A percentile compares a stretch with the other conserved stretches of the same genome.
Evolutionary conservation across 2,797 vertebrate genomes (phyloP).

Genomic region (Gymnothorax javanicus): DNA sequence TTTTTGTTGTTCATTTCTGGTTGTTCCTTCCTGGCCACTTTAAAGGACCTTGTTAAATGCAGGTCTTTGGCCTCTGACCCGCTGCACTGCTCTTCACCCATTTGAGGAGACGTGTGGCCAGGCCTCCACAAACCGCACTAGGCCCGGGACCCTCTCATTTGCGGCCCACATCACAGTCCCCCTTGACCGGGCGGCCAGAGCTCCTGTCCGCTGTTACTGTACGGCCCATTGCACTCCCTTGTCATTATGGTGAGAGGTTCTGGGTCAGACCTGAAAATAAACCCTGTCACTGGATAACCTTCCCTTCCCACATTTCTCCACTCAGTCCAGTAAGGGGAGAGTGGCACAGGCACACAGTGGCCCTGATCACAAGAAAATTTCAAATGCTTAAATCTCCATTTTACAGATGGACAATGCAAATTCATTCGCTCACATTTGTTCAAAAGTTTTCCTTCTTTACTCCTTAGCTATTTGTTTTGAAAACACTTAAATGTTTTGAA

Average conservation of each 20-base stretch:
- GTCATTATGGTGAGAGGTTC: slow-evolving; percentile 47
- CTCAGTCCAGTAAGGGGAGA: neutral
- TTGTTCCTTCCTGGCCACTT: slow-evolving; percentile 32
- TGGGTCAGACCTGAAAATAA: slow-evolving; percentile 37
- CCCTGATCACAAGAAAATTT: neutral
- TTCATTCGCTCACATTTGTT: neutral
- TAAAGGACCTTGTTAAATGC: slow-evolving; percentile 37
- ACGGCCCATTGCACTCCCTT: slow-evolving; percentile 42
- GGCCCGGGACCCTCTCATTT: slow-evolving; percentile 41
- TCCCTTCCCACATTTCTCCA: slow-evolving; percentile 17
- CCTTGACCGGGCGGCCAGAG: slow-evolving; percentile 23
- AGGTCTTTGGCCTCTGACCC: slow-evolving; percentile 44
- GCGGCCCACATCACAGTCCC: slow-evolving; percentile 47
- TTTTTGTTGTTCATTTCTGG: slow-evolving; percentile 28
- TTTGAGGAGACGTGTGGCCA: slow-evolving; percentile 38
- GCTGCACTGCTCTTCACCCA: slow-evolving; percentile 34
- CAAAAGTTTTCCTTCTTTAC: neutral
- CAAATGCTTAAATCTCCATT: neutral
- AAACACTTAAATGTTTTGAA: neutral
- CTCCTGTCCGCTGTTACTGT: slow-evolving; percentile 40
- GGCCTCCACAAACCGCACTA: slow-evolving; percentile 25
- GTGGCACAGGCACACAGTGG: neutral
- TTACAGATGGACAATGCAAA: neutral
- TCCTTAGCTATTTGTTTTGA: neutral
- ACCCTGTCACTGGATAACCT: slow-evolving; percentile 21